A percentile compares a stretch with the other conserved stretches of the same genome.
Conservation (phyloP, 2,888 invertebrate genomes). For the Cerastis leucographa region DNA sequence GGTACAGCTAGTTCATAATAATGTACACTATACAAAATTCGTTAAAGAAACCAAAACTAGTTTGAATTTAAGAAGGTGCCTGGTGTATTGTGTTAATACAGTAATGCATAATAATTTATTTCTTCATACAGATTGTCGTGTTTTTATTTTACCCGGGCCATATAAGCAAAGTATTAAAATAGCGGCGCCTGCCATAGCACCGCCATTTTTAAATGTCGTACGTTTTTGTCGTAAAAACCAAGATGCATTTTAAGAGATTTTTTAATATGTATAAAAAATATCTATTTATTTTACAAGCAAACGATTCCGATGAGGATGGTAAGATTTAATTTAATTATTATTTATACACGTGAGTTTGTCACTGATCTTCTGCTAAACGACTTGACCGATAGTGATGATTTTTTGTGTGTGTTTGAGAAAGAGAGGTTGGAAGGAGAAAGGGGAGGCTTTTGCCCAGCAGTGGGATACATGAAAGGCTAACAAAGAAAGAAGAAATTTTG, state of each 20-base stretch:
- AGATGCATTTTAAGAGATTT: neutral
- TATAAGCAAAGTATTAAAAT: neutral
- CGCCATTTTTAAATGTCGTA: neutral
- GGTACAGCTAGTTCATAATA: no score
- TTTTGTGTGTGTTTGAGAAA: neutral
- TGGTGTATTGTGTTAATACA: no score
- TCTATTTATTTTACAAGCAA: conserved; percentile 45
- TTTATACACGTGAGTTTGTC: neutral
- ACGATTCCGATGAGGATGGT: conserved; percentile 33
- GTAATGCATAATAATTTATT: neutral
- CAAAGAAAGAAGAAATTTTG: no score
- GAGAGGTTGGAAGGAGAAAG: no score
- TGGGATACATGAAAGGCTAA: no score
- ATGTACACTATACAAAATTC: neutral
- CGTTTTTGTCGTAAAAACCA: neutral
- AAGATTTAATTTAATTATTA: no score
- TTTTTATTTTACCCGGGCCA: neutral
- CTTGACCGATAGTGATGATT: neutral
- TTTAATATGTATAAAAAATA: neutral
- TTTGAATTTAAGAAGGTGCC: no score
- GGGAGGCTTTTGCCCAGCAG: no score
- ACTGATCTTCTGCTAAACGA: neutral
- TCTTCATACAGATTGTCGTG: neutral
- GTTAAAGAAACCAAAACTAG: no score
- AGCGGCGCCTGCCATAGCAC: neutral